Base-by-base conservation (phyloP, 2,888 invertebrate species). In the Acrobasis suavella region DNA sequence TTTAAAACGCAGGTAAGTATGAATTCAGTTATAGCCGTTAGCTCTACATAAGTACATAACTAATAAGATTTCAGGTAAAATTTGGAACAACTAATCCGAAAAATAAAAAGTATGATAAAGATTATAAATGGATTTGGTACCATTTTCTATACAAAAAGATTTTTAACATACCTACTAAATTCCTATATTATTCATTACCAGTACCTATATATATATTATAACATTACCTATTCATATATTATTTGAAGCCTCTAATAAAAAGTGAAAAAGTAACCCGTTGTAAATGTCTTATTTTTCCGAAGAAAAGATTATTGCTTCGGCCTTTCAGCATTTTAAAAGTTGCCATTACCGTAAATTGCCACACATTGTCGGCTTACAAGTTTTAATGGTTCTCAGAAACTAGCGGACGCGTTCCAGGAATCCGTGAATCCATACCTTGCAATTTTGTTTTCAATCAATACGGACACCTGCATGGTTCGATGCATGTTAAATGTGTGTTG, bases 321-420 rank as follows among this genome's bases (percentile, higher is more conserved):
- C 15, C 39, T 16, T 55, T 55, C 15, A 39, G 39, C 38, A 55
- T 38, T 39, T 32, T 55, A 39, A 38, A 39, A 46, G 46, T 14
- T 46, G 38, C 39, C 16, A 39, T 39, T 55, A 16, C 55, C 59
- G 37, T 39, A 60, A 60, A 60, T 60, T 60, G 38, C 59, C 16
- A 16, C 39, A 50, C 39, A 17, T 60, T 50, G 50, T 46, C 49
- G 46, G 38, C 58, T 58, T 46, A 32, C 49, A 39, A 50, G 42
- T 39, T 52, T 52, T 61, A 61, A 52, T 22, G 52, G 61, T 54
- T 61, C 51, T 50, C 22, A 58, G 58, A 62, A 38, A 50, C 50
- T 50, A 50, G 38, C 38, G 50, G 15, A 10, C 22, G 59, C 50
- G 15, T 60, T 12, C 59, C 50, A 51, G 50, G 38, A 60, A 60